phyloP scores from a whole-genome alignment of 2,888 invertebrate species.

The Tuta absoluta region DNA sequence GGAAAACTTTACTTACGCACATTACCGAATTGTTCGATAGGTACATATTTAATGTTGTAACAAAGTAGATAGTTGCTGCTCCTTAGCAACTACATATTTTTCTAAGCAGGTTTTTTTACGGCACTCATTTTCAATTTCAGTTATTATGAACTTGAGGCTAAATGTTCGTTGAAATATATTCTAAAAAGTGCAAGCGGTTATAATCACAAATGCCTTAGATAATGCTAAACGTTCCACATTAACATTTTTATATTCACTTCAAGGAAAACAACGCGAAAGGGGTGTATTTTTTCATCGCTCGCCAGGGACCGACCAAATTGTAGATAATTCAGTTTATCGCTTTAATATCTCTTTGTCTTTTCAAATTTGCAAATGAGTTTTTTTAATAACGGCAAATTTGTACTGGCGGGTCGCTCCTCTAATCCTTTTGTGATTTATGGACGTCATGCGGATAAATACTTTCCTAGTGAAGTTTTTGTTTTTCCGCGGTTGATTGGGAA shows the following conservation, averaged over 20 bases:
- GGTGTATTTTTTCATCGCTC: conserved; percentile 57
- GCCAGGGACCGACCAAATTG: conserved; percentile 57
- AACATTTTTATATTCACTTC: conserved; percentile 64
- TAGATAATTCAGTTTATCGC: conserved; percentile 77
- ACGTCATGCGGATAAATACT: conserved; percentile 51
- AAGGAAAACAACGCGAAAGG: conserved; percentile 53
- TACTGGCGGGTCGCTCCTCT: conserved; percentile 55
- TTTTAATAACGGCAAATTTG: conserved; percentile 79
- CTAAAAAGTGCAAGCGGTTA: background rate
- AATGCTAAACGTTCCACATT: conserved; percentile 49
- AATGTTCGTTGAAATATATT: background rate
- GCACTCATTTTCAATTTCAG: too few species aligned
- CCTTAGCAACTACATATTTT: too few species aligned
- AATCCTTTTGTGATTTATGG: conserved; percentile 75
- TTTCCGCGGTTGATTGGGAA: conserved; percentile 7
- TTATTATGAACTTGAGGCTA: background rate
- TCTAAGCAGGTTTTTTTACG: too few species aligned
- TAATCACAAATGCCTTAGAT: conserved; percentile 35
- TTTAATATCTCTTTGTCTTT: conserved; percentile 78
- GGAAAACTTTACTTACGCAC: too few species aligned
- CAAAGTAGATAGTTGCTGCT: too few species aligned
- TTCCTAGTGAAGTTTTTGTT: conserved; percentile 56
- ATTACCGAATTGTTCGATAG: too few species aligned
- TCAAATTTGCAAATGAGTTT: conserved; percentile 80
- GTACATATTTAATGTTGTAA: too few species aligned